Evolutionary conservation across 1,140 invertebrate species (phyloP), one percentile per base, ranked within the genome.

Genomic region (Eurosta solidaginis): DNA sequence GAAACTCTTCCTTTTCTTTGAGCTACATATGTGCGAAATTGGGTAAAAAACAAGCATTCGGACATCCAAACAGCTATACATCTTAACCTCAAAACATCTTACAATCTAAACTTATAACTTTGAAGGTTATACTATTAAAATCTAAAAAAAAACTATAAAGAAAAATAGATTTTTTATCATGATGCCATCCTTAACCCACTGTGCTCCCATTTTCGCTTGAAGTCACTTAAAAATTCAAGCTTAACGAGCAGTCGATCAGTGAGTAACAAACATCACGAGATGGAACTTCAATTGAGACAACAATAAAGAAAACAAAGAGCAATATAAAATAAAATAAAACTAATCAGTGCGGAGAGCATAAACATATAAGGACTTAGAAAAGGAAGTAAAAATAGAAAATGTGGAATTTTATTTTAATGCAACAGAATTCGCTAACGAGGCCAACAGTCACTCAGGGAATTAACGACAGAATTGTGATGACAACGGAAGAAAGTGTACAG

Each of bases 371-470:
- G 59, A 68, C n/a, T 68, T 68, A 68, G 59, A 40, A 68, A 68
- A 68, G 59, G 29, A 6, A 68, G 27, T 14, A 68, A 68, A 68
- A 68, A 68, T 68, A 22, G 29, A 40, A 17, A 12, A 45, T 29
- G 17, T 14, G 42, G 73, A 74, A 74, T 74, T 74, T 27, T 42
- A 29, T 74, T 74, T 74, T 22, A 74, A 1, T 27, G 73, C 42
- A 45, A 74, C 36, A 74, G 44, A 47, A 74, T 74, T 29, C 73
- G 27, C 73, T 74, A 74, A 74, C 73, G 73, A 74, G 73, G 73
- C 22, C 73, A 27, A 74, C 42, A 74, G n/a, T 42, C 14, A 44
- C 44, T 10, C 40, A 40, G 27, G 7, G 20, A 40, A 2, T 6
- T 7, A 68, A n/a, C 59, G 17, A n/a, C n/a, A n/a, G n/a, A n/a